Conservation (phyloP, 2,888 invertebrate genomes). For the Troides helena region DNA sequence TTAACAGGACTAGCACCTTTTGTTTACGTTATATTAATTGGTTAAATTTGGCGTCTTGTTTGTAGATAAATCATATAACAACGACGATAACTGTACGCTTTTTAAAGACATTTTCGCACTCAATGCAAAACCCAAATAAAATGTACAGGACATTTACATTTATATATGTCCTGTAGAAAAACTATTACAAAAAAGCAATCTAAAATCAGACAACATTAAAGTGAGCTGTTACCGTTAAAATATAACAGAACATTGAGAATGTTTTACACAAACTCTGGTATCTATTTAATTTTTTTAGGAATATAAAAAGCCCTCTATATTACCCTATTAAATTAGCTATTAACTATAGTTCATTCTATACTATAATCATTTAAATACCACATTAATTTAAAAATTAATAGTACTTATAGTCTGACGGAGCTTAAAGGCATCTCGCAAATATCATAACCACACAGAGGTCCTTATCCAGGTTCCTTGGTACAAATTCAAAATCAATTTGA, state of each 20-base stretch:
- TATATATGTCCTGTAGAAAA: conserved; percentile 47
- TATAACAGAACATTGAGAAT: conserved; percentile 39
- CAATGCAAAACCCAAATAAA: conserved; percentile 39
- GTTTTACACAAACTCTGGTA: conserved; percentile 36
- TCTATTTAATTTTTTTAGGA: conserved; percentile 38
- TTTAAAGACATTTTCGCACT: conserved; percentile 2
- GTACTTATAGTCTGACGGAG: conserved; percentile 24
- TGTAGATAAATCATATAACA: background rate
- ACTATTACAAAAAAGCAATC: conserved; percentile 38
- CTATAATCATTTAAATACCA: conserved; percentile 63
- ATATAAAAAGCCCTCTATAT: conserved; percentile 66
- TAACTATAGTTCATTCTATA: conserved; percentile 67
- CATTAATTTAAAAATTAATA: conserved; percentile 43
- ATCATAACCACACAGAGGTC: background rate
- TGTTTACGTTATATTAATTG: conserved; percentile 9
- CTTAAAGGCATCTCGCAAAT: conserved; percentile 20
- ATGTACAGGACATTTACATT: conserved; percentile 53
- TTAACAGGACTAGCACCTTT: conserved; percentile 21
- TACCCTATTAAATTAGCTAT: conserved; percentile 73
- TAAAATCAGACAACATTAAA: conserved; percentile 42
- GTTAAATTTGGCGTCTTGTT: background rate
- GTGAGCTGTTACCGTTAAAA: conserved; percentile 37
- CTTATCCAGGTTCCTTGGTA: background rate
- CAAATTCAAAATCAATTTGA: conserved; percentile 1
- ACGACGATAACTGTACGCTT: background rate